Evolutionary conservation across 2,113 vertebrate species (phyloP).

Genomic region (Ondatra zibethicus): DNA sequence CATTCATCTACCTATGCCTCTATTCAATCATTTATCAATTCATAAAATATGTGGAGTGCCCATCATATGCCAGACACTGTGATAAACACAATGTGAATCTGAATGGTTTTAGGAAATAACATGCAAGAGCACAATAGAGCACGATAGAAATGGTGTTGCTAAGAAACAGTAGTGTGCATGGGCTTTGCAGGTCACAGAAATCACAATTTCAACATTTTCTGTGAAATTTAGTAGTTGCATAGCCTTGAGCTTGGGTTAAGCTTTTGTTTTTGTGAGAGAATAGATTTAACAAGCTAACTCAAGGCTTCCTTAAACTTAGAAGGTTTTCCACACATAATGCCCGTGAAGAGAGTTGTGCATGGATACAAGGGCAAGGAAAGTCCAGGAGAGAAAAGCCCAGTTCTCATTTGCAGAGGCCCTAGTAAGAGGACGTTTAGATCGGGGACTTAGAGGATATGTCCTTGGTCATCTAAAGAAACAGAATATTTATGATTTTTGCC

Average conservation of each 20-base stretch:
- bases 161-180: neutral
- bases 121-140: neutral
- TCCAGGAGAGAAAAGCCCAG: neutral
- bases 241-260: slow-evolving; percentile 17
- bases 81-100: neutral
- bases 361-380: neutral
- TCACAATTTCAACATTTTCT: neutral
- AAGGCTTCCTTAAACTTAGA: neutral
- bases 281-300: neutral
- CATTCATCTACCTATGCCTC: neutral
- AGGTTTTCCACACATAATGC: neutral
- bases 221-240: neutral
- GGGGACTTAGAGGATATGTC: neutral
- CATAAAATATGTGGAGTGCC: neutral
- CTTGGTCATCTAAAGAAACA: neutral
- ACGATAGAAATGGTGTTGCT: neutral
- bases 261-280: neutral
- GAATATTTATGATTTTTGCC: neutral
- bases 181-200: neutral
- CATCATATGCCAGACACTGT: neutral
- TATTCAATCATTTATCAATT: neutral
- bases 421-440: neutral
- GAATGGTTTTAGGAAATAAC: neutral
- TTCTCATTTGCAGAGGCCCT: neutral
- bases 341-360: neutral